Evolutionary conservation across 2,888 invertebrate genomes (phyloP), one percentile per base, ranked within the genome.

Genomic region (Rhagium mordax): DNA sequence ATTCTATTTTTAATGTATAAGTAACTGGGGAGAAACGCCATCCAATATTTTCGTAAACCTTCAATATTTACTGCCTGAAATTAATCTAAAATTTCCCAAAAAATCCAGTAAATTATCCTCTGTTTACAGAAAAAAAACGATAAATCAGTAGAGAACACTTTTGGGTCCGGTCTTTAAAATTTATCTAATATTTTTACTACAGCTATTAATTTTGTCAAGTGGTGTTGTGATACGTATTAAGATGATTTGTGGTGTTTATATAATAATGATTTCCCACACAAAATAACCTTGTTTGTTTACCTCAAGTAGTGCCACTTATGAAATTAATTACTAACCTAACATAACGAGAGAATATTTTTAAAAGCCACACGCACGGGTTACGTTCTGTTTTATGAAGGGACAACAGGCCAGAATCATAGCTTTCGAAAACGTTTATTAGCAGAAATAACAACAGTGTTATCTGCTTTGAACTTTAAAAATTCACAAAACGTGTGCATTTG

Each of bases 211-310:
- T 64, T 70, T 71, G 71, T 70, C 49, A 71, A 74, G 75, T 76
- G 71, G 71, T 61, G 60, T 57, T 67, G 67, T 65, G 59, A 69
- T 69, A 71, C 16, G 71, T 69, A 71, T 61, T 70, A 70, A 72
- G 69, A 72, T 76, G 76, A 76, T 76, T 76, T 70, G 74, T 76
- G 72, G 65, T 74, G 76, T 74, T 76, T 74, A 74, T 72, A 70
- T 51, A 67, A 74, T 74, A 70, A 71, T 67, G 21, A 70, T 72
- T 76, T 76, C 76, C 76, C 76, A 76, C 74, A 76, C 74, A 76
- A 71, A 76, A 66, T 69, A 67, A 29, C 66, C 72, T 68, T 76
- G 79, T 80, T 80, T 80, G 78, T 80, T 80, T 78, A 79, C 78
- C 73, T 78, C 78, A 73, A 79, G 79, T 78, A 77, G 65, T 71